phyloP scores from a whole-genome alignment of 2,888 invertebrate species.

The Protophormia terraenovae region DNA sequence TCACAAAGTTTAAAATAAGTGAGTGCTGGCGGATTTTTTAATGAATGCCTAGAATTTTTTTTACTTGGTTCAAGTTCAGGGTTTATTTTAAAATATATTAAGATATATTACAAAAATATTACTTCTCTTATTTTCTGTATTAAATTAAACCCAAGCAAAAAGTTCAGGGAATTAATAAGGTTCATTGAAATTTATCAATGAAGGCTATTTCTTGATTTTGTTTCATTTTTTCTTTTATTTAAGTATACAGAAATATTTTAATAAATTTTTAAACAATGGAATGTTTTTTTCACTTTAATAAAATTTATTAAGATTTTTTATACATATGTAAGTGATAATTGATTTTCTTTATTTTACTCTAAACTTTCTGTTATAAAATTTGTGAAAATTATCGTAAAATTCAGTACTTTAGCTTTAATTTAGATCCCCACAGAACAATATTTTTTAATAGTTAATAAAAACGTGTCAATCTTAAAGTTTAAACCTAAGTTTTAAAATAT shows the following conservation, averaged over 20 bases:
- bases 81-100: background rate
- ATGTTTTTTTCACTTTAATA: too few species aligned
- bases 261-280: background rate
- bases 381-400: too few species aligned
- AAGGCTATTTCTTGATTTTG: slow-evolving; percentile 1
- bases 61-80: background rate
- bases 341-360: too few species aligned
- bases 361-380: too few species aligned
- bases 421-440: too few species aligned
- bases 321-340: too few species aligned
- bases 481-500: too few species aligned
- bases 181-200: background rate
- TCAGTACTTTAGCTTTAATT: too few species aligned
- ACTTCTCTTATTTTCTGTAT: background rate
- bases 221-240: background rate
- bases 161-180: background rate
- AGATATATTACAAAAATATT: background rate
- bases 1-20: background rate
- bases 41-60: background rate
- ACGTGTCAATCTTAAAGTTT: too few species aligned
- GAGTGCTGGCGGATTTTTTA: background rate
- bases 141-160: background rate
- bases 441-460: too few species aligned
- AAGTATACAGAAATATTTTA: background rate
- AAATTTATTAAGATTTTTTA: too few species aligned